Percentiles rank a stretch among this genome's conserved stretches.
Conservation (phyloP, 1,140 invertebrate species). For the Yoshiicerus persimilis region DNA sequence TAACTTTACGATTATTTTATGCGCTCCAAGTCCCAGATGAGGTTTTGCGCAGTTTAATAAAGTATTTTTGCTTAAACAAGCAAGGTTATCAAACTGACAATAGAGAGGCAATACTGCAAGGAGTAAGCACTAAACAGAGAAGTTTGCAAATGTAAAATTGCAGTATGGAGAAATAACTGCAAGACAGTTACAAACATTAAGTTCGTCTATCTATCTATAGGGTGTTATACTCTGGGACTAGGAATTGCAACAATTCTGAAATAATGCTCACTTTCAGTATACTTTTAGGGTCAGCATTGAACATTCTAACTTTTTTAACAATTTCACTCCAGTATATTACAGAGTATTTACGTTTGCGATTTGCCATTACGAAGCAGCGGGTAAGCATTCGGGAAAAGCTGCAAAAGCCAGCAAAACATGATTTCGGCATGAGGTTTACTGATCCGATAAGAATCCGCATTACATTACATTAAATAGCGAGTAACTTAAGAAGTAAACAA, state of each 20-base stretch:
- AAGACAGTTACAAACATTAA: neutral
- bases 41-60: neutral
- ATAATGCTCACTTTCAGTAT: neutral
- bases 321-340: neutral
- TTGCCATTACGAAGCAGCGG: neutral
- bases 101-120: neutral
- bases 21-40: neutral
- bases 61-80: neutral
- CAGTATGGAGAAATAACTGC: neutral
- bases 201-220: neutral
- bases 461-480: neutral
- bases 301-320: neutral
- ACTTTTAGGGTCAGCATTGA: neutral
- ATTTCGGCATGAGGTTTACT: constrained; percentile 3
- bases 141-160: neutral
- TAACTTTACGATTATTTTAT: neutral
- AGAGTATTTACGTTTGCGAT: neutral
- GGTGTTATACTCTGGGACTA: neutral
- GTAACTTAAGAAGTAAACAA: neutral
- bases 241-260: neutral
- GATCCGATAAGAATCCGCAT: neutral
- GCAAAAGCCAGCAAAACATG: neutral
- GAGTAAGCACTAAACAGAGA: neutral
- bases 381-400: neutral
- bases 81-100: neutral